Conservation (phyloP, 2,113 vertebrate genomes). For the Eurystomus gularis region DNA sequence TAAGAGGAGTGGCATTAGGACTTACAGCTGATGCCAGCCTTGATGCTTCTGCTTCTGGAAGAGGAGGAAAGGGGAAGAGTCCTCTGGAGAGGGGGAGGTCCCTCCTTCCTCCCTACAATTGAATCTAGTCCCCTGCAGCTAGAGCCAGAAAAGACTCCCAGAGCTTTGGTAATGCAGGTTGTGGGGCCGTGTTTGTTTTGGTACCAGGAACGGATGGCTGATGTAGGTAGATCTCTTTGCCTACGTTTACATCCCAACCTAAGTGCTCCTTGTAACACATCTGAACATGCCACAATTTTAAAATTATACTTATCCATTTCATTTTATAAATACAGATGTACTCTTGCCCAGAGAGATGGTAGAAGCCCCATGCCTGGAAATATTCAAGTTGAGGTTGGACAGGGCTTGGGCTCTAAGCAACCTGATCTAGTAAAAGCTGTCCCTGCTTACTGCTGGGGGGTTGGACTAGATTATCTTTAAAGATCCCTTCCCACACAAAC, state of each 20-base stretch:
- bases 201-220: not conserved
- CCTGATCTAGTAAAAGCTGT: not conserved
- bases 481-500: not conserved
- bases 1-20: accelerated
- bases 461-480: not conserved
- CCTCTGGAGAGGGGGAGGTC: not conserved
- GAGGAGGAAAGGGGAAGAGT: too few species aligned
- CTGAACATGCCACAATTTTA: not conserved
- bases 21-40: not conserved
- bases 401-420: not conserved
- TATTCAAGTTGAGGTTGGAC: not conserved
- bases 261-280: not conserved
- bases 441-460: not conserved
- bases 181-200: not conserved
- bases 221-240: not conserved
- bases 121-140: not conserved
- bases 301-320: not conserved
- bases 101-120: not conserved
- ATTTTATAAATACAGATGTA: not conserved
- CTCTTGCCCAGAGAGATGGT: not conserved
- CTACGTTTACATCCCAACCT: not conserved
- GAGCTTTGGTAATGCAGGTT: not conserved
- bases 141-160: not conserved
- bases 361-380: not conserved
- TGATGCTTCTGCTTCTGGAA: not conserved